Base-by-base conservation (phyloP, 2,888 invertebrate genomes). In the Molorchus minor region DNA sequence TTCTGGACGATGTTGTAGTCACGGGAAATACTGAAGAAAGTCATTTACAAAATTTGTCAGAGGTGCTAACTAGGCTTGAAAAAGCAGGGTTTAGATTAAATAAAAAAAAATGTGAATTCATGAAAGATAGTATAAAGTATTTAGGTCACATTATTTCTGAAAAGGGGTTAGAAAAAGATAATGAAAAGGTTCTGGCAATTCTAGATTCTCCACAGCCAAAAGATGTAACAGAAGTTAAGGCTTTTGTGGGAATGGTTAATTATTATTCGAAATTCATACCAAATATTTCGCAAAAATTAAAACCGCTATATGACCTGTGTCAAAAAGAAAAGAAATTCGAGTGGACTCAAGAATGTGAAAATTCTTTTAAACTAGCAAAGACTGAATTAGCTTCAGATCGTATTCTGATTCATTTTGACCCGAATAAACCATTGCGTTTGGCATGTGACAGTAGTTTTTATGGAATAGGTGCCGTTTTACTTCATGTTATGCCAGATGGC, bases 251-350 rank as follows among this genome's bases (percentile, higher is more conserved):
- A 0, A 64, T 77, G 56, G 62, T 76, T 0, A 77, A 78, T 64
- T 80, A 77, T 65, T 79, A 79, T 59, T 67, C 74, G 5, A 70
- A 70, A 45, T 81, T 79, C 65, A 64, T 78, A 0, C 64, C 71
- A 4, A 68, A 72, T 15, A 62, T 75, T 5, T 54, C 76, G 3
- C 55, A 51, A 0, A 67, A 73, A 7, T 60, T 71, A 21, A 58
- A 61, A 8, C 78, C 77, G 0, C 54, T 79, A 7, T 71, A 79
- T 58, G 30, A 53, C 3, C 47, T 54, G 17, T 29, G 20, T 17
- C 12, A 30, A 10, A 58, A 58, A 20, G 40, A 58, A 8, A 47
- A 2, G n/a, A 21, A 25, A n/a, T 75, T 70, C 29, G 44, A 61
- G 7, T 78, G 78, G 77, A 62, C 61, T 4, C 57, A 64, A 5